Percentiles rank a stretch among this genome's conserved stretches.
These are phyloP conservation scores for Grapholita molesta DNA, from an alignment of 1,140 invertebrate species.

Conservation along the genomic window DNA sequence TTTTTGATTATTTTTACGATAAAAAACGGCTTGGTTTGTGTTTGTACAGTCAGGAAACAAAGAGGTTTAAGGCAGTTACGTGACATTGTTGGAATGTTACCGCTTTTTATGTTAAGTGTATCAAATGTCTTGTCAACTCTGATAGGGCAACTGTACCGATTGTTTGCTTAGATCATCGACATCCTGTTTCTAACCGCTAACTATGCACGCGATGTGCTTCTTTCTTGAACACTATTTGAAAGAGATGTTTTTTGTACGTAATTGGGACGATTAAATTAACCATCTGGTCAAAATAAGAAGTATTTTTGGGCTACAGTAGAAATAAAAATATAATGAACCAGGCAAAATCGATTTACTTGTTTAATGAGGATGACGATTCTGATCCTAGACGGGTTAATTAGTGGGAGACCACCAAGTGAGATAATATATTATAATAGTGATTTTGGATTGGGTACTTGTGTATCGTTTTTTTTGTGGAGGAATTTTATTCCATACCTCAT, in stretches of 20 bases:
- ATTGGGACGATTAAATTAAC: background rate
- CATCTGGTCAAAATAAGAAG: background rate
- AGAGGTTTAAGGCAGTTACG: background rate
- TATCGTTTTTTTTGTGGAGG: background rate
- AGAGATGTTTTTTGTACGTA: constrained; percentile 1
- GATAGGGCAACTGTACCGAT: background rate
- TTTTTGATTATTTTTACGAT: constrained; percentile 13
- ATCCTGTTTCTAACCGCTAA: constrained; percentile 17
- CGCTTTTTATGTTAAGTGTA: background rate
- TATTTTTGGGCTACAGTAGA: background rate
- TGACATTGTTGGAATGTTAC: background rate
- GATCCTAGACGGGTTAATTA: background rate
- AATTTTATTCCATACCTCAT: background rate
- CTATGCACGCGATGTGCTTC: constrained; percentile 1
- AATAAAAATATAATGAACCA: background rate
- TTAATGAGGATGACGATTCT: background rate
- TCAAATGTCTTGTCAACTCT: background rate
- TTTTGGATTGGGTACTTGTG: background rate
- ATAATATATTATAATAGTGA: too few relatives aligned
- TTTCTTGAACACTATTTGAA: background rate
- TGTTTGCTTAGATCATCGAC: constrained; percentile 16
- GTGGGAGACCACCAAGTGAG: background rate
- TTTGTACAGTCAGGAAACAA: background rate
- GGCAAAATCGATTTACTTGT: background rate
- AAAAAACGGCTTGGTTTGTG: background rate